A percentile compares a stretch with the other conserved stretches of the same genome.
phyloP scores from a whole-genome alignment of 2,888 invertebrate species.

The Flexamia atlantica region DNA sequence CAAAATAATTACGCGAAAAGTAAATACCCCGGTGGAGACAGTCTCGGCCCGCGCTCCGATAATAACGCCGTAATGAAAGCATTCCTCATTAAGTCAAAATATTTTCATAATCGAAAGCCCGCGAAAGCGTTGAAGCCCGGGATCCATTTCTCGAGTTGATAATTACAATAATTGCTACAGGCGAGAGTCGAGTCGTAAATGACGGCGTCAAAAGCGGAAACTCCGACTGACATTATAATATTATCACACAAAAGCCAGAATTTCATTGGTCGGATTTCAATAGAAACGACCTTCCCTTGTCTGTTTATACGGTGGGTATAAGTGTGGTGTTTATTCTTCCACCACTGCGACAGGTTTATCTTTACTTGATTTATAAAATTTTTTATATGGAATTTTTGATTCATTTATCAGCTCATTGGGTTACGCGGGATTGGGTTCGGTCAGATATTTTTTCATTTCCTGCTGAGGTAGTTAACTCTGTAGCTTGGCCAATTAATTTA shows the following conservation, averaged over 20 bases:
- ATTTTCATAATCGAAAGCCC: conserved; percentile 38
- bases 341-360: background rate
- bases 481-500: no score
- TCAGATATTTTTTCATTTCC: no score
- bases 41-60: conserved; percentile 22
- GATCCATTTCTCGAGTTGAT: conserved; percentile 37
- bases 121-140: conserved; percentile 25
- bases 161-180: conserved; percentile 34
- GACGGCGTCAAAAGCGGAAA: conserved; percentile 37
- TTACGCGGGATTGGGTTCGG: no score
- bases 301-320: conserved; percentile 22
- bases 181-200: background rate
- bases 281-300: conserved; percentile 19
- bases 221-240: conserved; percentile 39
- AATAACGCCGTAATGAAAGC: conserved; percentile 33
- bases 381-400: no score
- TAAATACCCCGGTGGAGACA: conserved; percentile 9
- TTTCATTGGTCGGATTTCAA: conserved; percentile 41
- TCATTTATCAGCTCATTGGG: no score
- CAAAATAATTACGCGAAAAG: conserved; percentile 17
- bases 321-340: background rate
- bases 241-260: conserved; percentile 38
- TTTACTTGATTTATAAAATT: no score
- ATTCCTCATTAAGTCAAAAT: conserved; percentile 41
- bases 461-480: no score